Percentiles rank a stretch among this genome's conserved stretches.
Evolutionary conservation across 37 sponge, comb jelly and placozoan genomes (phyloP).

Genomic region (Halichondria panicea): DNA sequence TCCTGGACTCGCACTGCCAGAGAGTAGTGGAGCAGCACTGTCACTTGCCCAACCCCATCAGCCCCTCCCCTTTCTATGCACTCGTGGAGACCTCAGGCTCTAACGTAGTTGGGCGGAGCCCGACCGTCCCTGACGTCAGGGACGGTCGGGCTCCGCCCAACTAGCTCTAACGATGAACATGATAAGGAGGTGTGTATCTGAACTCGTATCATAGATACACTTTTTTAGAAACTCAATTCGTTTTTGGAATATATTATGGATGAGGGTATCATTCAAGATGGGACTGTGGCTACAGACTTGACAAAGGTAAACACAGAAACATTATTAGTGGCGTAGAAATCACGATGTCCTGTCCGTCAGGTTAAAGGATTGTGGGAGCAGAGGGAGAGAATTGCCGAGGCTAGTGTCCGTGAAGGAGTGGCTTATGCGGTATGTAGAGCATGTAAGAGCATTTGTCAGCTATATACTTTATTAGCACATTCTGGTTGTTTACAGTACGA

Average conservation of each 20-base stretch:
- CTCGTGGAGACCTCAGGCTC: slow-evolving; percentile 96
- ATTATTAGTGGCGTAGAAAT: background rate
- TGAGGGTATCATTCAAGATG: slow-evolving; percentile 61
- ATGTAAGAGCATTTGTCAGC: background rate
- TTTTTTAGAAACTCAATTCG: slow-evolving; percentile 63
- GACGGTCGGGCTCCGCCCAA: no score
- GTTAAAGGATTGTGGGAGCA: background rate
- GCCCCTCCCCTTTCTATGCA: slow-evolving; percentile 71
- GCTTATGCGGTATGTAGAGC: slow-evolving; percentile 61
- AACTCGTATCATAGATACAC: background rate
- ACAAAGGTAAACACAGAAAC: background rate
- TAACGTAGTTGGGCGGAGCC: no score
- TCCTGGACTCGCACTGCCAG: slow-evolving; percentile 78
- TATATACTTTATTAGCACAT: background rate
- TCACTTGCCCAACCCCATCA: slow-evolving; percentile 60
- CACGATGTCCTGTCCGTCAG: background rate
- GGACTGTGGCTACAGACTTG: slow-evolving; percentile 80
- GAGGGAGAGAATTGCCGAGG: slow-evolving; percentile 59
- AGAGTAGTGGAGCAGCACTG: slow-evolving; percentile 71
- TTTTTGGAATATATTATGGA: slow-evolving; percentile 74
- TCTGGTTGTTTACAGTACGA: slow-evolving; percentile 77
- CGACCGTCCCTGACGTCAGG: no score
- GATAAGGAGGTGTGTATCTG: slow-evolving; percentile 69
- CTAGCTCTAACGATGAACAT: slow-evolving; percentile 73
- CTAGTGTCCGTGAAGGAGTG: slow-evolving; percentile 64